Evolutionary conservation across 2,113 vertebrate genomes (phyloP).

Genomic region (Orcinus orca): DNA sequence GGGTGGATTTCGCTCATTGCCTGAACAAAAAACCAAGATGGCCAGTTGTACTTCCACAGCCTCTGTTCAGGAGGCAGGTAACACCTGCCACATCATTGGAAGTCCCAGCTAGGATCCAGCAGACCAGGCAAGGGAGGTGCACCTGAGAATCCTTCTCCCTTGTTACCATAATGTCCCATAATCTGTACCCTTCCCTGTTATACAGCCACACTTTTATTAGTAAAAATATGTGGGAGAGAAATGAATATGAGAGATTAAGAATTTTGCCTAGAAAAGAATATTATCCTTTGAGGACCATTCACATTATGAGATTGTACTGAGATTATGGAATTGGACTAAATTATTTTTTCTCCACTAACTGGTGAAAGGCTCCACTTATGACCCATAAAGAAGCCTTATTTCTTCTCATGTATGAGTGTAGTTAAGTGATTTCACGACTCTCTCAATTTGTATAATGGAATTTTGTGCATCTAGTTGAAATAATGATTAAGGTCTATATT

Average conservation of each 20-base stretch:
- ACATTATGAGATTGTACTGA: neutral
- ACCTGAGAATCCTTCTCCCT: neutral
- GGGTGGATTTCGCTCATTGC: neutral
- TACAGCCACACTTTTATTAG: neutral
- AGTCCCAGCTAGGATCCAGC: neutral
- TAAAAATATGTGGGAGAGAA: neutral
- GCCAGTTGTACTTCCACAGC: neutral
- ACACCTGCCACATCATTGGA: neutral
- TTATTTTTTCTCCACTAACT: neutral
- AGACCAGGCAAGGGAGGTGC: too few relatives aligned
- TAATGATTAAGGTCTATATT: neutral
- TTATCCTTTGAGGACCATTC: neutral
- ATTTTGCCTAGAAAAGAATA: neutral
- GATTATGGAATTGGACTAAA: neutral
- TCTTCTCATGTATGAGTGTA: neutral
- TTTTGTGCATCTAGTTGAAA: neutral
- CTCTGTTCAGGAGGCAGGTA: neutral
- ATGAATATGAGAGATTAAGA: neutral
- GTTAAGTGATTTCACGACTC: neutral
- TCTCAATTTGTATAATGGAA: neutral
- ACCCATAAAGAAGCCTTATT: neutral
- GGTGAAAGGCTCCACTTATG: neutral
- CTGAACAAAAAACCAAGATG: neutral
- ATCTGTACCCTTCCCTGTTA: neutral
- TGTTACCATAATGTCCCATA: neutral